Conservation (phyloP, 2,888 invertebrate genomes). For the Amblyjoppa proteus region DNA sequence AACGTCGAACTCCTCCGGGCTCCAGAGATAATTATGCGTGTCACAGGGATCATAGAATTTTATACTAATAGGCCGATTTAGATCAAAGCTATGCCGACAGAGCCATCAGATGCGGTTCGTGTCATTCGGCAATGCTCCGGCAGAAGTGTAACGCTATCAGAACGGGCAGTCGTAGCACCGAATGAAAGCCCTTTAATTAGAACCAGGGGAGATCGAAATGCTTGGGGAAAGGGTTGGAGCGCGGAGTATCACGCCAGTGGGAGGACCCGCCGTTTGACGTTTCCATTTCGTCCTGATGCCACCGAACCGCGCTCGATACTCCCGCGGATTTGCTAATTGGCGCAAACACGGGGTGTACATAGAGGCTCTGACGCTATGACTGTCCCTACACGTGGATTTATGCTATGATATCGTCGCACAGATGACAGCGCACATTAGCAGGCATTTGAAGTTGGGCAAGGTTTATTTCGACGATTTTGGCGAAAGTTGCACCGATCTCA, state of each 20-base stretch:
- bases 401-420: background rate
- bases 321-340: constrained; percentile 51
- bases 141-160: background rate
- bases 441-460: too few relatives aligned
- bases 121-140: background rate
- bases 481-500: too few relatives aligned
- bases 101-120: background rate
- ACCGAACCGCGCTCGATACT: constrained; percentile 21
- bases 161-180: constrained; percentile 9
- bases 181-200: constrained; percentile 59
- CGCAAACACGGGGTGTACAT: constrained; percentile 12
- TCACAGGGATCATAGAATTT: background rate
- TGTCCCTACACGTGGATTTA: background rate
- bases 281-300: constrained; percentile 30
- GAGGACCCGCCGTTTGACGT: constrained; percentile 21
- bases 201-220: constrained; percentile 29
- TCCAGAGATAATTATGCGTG: background rate
- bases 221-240: constrained; percentile 26
- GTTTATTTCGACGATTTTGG: too few relatives aligned
- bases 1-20: background rate
- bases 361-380: background rate
- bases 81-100: constrained; percentile 27
- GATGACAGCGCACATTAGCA: too few relatives aligned
- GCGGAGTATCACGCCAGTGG: background rate
- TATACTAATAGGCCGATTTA: background rate